Percentiles rank a stretch among this genome's conserved stretches.
phyloP scores from a whole-genome alignment of 2,888 invertebrate genomes.

The Tetramorium bicarinatum region DNA sequence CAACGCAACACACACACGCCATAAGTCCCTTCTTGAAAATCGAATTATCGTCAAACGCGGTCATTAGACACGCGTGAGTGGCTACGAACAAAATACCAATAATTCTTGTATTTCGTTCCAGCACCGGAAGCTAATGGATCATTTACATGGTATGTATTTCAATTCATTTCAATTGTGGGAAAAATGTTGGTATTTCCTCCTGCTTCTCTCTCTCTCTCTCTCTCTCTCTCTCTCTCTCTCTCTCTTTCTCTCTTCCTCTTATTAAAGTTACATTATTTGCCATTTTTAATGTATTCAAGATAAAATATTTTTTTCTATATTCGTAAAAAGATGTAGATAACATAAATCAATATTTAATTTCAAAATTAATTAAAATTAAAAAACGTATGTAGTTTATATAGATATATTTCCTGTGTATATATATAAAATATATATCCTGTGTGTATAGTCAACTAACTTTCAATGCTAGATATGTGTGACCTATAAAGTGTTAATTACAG shows the following conservation, averaged over 20 bases:
- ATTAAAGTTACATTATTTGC: neutral
- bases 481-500: conserved; percentile 25
- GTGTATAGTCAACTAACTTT: neutral
- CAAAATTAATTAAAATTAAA: neutral
- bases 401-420: neutral
- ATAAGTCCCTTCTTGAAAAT: conserved; percentile 72
- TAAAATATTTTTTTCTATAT: neutral
- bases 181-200: conserved; percentile 11
- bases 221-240: neutral
- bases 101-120: conserved; percentile 65
- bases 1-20: conserved; percentile 32
- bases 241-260: neutral
- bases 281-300: neutral
- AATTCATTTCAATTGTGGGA: conserved; percentile 26
- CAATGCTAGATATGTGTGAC: neutral
- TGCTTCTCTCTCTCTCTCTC: no score
- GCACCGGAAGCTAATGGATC: conserved; percentile 30
- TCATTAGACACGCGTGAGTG: conserved; percentile 73
- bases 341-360: neutral
- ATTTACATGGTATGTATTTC: conserved; percentile 2
- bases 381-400: neutral
- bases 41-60: conserved; percentile 73
- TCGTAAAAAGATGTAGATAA: neutral
- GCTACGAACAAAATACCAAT: conserved; percentile 70
- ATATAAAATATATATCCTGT: no score